phyloP scores from a whole-genome alignment of 2,113 vertebrate genomes.

The Carettochelys insculpta region DNA sequence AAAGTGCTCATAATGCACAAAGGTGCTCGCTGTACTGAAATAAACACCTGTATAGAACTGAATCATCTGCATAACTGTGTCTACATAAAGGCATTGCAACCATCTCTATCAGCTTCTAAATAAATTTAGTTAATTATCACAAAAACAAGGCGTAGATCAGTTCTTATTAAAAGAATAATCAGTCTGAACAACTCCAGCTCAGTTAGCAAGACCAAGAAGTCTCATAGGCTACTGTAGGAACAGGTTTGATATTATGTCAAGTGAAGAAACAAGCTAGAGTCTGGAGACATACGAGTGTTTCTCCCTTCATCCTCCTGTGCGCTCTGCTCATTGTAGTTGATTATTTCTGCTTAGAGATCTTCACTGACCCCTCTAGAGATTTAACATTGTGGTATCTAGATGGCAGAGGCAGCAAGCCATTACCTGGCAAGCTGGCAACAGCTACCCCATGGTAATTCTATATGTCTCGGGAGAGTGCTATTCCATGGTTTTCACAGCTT shows the following conservation, averaged over 20 bases:
- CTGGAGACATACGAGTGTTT: not conserved
- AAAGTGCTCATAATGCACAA: not conserved
- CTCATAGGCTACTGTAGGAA: not conserved
- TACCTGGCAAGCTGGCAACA: not conserved
- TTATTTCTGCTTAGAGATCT: not conserved
- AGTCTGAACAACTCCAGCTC: not conserved
- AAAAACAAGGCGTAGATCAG: not conserved
- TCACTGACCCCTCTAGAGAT: not conserved
- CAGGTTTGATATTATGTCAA: not conserved
- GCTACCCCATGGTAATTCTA: not conserved
- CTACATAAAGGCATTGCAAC: not conserved
- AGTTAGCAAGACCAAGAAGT: not conserved
- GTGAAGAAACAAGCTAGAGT: not conserved
- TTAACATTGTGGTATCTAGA: not conserved
- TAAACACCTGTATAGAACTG: not conserved
- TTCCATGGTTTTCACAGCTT: not conserved
- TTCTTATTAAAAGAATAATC: not conserved
- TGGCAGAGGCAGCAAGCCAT: not conserved
- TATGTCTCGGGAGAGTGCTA: not conserved
- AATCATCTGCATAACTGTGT: not conserved
- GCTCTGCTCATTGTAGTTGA: not conserved
- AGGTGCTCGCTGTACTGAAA: not conserved
- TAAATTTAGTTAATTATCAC: constrained; percentile 1
- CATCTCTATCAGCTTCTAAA: not conserved
- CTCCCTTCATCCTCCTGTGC: not conserved